These are phyloP conservation scores for Speoplatyrhinus poulsoni DNA, from an alignment of 2,113 vertebrate genomes.

Conservation along the genomic window DNA sequence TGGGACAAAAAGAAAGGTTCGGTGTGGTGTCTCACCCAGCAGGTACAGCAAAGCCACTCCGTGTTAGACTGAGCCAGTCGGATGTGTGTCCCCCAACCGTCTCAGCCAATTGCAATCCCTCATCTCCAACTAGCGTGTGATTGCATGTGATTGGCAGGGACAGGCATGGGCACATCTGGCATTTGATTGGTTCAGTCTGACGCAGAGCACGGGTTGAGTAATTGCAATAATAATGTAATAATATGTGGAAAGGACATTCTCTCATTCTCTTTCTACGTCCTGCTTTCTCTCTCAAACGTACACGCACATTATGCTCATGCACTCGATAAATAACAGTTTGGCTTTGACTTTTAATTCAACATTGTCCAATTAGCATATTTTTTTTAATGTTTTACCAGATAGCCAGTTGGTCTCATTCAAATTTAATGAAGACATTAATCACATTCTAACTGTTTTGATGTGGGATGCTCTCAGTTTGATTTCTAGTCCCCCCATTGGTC, in stretches of 20 bases:
- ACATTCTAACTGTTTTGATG: slow-evolving; percentile 12
- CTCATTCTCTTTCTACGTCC: slow-evolving; percentile 27
- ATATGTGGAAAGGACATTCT: background rate
- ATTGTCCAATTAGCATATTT: slow-evolving; percentile 27
- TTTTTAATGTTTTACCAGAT: background rate
- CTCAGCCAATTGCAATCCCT: too few species aligned
- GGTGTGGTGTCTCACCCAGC: background rate
- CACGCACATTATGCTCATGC: background rate
- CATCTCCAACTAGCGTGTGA: too few species aligned
- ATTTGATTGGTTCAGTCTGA: too few species aligned
- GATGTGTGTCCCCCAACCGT: too few species aligned
- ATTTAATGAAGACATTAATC: slow-evolving; percentile 4
- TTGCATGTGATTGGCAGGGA: too few species aligned
- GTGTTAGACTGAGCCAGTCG: too few species aligned
- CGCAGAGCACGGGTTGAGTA: background rate
- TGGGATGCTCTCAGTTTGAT: slow-evolving; percentile 29
- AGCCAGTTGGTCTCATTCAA: background rate
- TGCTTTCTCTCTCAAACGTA: slow-evolving; percentile 5
- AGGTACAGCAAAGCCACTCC: too few species aligned
- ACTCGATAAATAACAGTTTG: background rate
- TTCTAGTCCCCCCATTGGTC: slow-evolving; percentile 58
- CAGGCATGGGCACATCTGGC: too few species aligned
- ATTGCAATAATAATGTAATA: slow-evolving; percentile 5
- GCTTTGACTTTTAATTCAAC: slow-evolving; percentile 16
- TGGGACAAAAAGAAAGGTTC: slow-evolving; percentile 26